Conservation (phyloP, 2,888 invertebrate genomes). For the Anodontia alba region DNA sequence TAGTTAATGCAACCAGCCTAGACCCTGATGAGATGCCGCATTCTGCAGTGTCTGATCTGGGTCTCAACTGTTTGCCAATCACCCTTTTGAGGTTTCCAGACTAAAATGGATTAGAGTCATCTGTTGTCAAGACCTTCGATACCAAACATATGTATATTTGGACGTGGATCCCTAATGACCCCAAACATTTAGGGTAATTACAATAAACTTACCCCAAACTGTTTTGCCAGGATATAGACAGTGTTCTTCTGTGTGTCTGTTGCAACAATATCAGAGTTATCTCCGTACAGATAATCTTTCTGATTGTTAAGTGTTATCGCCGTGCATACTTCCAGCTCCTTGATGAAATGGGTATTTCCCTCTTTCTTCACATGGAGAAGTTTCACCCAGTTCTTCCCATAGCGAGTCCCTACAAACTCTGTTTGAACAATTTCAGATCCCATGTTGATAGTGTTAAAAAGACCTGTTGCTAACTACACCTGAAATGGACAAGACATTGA, state of each 20-base stretch:
- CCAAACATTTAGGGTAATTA: background rate
- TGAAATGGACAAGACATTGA: background rate
- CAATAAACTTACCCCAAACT: conserved; percentile 88
- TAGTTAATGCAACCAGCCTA: no score
- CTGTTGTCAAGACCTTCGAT: no score
- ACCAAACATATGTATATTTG: no score
- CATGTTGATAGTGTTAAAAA: conserved; percentile 19
- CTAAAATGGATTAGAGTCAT: no score
- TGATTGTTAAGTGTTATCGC: conserved; percentile 90
- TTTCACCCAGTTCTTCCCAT: conserved; percentile 91
- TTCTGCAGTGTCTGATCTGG: no score
- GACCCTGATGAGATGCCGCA: no score
- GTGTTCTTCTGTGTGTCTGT: conserved; percentile 94
- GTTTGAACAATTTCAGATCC: conserved; percentile 53
- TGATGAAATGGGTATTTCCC: conserved; percentile 89
- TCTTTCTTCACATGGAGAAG: conserved; percentile 90
- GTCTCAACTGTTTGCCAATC: no score
- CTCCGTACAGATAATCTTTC: conserved; percentile 90
- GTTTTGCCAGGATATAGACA: conserved; percentile 91
- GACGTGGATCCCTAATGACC: no score
- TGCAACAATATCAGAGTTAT: conserved; percentile 92
- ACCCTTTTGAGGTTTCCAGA: no score
- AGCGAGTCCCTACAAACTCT: conserved; percentile 88
- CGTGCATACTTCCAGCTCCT: conserved; percentile 91
- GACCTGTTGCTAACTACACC: background rate